Evolutionary conservation across 2,797 vertebrate species (phyloP).

Genomic region (Somateria mollissima): DNA sequence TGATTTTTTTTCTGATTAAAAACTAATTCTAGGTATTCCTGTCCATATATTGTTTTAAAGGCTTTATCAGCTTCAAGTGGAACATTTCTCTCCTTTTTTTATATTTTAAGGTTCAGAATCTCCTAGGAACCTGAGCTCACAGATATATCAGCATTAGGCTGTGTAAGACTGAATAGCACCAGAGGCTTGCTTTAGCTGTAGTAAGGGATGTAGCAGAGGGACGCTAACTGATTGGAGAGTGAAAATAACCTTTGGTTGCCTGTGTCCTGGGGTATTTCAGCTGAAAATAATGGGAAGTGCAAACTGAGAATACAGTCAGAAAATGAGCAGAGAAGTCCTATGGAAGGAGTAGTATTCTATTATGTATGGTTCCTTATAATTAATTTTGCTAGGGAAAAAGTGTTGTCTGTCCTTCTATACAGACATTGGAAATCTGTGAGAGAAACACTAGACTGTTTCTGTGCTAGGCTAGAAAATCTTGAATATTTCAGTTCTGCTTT

Average conservation of each 20-base stretch:
- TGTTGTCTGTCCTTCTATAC: background rate
- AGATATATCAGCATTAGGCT: background rate
- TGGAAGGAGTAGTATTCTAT: background rate
- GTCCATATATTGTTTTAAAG: background rate
- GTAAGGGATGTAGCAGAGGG: background rate
- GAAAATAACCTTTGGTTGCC: background rate
- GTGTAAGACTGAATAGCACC: background rate
- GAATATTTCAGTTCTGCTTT: background rate
- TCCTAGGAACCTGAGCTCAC: background rate
- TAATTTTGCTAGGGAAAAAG: background rate
- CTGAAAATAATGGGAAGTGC: background rate
- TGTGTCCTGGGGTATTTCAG: background rate
- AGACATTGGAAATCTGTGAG: background rate
- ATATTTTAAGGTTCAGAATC: background rate
- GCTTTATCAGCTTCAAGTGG: background rate
- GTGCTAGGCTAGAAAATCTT: background rate
- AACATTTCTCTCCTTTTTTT: background rate
- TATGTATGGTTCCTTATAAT: background rate
- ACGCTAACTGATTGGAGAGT: background rate
- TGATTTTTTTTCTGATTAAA: too few species aligned
- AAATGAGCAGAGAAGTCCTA: background rate
- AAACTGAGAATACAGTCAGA: background rate
- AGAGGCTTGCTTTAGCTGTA: background rate
- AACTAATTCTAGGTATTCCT: background rate
- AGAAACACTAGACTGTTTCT: background rate